Percentiles rank a stretch among this genome's conserved stretches.
phyloP scores from a whole-genome alignment of 53 echinoderm and acorn worm genomes.

The Temnopleurus reevesii region DNA sequence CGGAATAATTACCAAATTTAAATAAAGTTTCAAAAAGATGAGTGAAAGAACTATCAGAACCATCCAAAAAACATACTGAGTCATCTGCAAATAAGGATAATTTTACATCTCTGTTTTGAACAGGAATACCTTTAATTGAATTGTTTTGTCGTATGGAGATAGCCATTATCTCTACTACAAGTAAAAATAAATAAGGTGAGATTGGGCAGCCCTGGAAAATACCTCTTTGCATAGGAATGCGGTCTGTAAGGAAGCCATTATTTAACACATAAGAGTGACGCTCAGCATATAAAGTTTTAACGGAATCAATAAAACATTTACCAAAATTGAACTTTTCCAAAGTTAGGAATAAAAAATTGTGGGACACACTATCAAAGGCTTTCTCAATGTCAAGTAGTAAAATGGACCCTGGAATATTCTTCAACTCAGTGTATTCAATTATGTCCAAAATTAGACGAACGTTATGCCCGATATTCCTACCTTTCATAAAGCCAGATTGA shows the following conservation, averaged over 20 bases:
- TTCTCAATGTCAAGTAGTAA: not conserved
- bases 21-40: not conserved
- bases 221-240: not conserved
- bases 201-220: not conserved
- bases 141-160: not conserved
- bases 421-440: too few species aligned
- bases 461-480: not conserved
- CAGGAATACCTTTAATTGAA: not conserved
- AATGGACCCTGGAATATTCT: not conserved
- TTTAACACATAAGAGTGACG: not conserved
- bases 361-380: too few species aligned
- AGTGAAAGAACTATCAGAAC: not conserved
- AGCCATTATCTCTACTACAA: not conserved
- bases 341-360: too few species aligned
- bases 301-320: too few species aligned
- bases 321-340: too few species aligned
- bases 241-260: not conserved
- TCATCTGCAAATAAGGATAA: not conserved
- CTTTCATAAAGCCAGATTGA: not conserved
- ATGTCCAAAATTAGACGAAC: not conserved
- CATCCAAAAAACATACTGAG: not conserved
- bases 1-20: not conserved
- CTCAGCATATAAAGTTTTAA: too few species aligned
- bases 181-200: not conserved
- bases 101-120: not conserved